Evolutionary conservation across 2,888 invertebrate genomes (phyloP), one percentile per base, ranked within the genome.

Genomic region (Caenorhabditis panamensis): DNA sequence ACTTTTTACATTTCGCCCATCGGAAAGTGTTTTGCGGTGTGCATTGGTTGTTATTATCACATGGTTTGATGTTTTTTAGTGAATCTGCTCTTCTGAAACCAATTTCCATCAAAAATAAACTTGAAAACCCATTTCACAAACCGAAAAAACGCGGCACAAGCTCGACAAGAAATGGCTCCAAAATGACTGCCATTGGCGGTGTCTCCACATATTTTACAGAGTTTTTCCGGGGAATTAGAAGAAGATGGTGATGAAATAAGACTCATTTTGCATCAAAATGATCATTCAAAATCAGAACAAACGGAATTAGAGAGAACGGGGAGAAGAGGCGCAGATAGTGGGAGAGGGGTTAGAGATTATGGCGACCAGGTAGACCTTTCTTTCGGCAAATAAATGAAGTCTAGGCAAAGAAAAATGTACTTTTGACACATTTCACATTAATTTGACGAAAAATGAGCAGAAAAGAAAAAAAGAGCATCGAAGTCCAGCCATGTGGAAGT

Each of bases 81-180:
- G 49, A 36, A n/a, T 63, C 72, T 0, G 63, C 63, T 6, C 72
- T 11, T 72, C 72, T 72, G 54, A 26, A 51, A 51, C 13, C 13
- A 41, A 16, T 18, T 41, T 44, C 24, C 44, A 16, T 44, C 44
- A 24, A 61, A 61, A 16, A 37, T 61, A n/a, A 26, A 28, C 20
- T 54, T 44, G 11, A n/a, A 22, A 22, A 18, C 3, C 2, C 18
- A 41, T 13, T 6, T 28, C 20, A 16, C 18, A 71, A 6, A 31
- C 71, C 71, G 18, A 8, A 71, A 71, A 62, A 71, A 71, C 8
- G 71, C 71, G 13, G 71, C 72, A 56, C 72, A 72, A 2, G 72
- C 72, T 18, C 72, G 13, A 58, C 72, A 72, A 22, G 63, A 31
- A 13, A 63, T 18, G 2, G 72, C 72, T 37, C 72, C 72, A 49